Evolutionary conservation across 1,140 invertebrate species (phyloP), one percentile per base, ranked within the genome.

Genomic region (Drosophila elegans): DNA sequence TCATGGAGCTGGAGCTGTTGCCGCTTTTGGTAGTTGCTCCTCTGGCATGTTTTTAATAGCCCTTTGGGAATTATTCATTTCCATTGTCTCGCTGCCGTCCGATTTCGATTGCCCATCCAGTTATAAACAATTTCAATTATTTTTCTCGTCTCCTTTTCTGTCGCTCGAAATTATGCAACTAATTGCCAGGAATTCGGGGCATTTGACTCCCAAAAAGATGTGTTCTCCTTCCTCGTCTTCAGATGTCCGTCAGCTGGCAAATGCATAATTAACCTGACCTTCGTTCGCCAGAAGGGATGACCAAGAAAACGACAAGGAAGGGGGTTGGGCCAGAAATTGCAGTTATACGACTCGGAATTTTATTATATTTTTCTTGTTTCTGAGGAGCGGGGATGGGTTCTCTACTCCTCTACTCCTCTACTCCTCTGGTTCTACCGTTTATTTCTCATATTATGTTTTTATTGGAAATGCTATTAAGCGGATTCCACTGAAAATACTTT

Each of bases 1-100:
- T 88, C 78, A 62, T 64, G 75, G 44, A 44, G 45, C 42, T 34
- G 16, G 16, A 21, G 16, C 16, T 21, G 72, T 27, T 48, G 55
- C 73, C 63, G 72, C 59, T 74, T 81, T 78, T 88, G 84, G 80
- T 71, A 80, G 79, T 77, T 48, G 63, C 72, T 78, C 68, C 84
- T 77, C 79, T 74, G 85, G 84, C 80, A 84, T 83, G 84, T 83
- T 84, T 89, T 89, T 89, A 89, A 89, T 89, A 84, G 84, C 80
- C 80, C 84, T 84, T 84, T 49, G 84, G 84, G 84, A 89, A 89
- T 89, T 89, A 89, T 89, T 89, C 84, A 89, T 89, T 84, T 74
- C 69, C 80, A 84, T 89, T 89, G 84, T 84, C 59, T 46, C 36
- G n/a, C 38, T 54, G 61, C 55, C 62, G 61, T 71, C 66, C 67